Base-by-base conservation (phyloP, 2,888 invertebrate genomes). In the Epirrhoe alternata region DNA sequence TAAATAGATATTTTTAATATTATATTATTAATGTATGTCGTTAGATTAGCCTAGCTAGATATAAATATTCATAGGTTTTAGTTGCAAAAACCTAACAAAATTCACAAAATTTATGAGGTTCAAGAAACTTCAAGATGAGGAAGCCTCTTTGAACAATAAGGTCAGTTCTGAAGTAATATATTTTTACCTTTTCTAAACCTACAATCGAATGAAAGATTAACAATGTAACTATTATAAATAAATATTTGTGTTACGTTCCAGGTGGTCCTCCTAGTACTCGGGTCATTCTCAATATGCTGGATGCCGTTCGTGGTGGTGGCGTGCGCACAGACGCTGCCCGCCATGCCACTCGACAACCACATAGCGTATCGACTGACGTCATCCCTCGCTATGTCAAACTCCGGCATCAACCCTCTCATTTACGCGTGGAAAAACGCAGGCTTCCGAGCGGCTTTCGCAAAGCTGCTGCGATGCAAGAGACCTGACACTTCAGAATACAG, bases 371-470 rank as follows among this genome's bases (percentile, higher is more conserved):
- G 95, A 74, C 90, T 94, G 14, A 94, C 95, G 57, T 95, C 96
- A 68, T 95, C 96, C 2, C 90, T 97, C 71, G 97, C 97, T 30
- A 96, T 97, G 93, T 94, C 96, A 60, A 97, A 97, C 86, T 97
- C 97, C 7, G 96, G 96, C 33, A 94, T 97, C 80, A 97, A 97
- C 87, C 97, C 97, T 0, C 89, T 97, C 52, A 97, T 97, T 77
- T 97, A 97, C 89, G 97, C 97, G 35, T 97, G 97, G 97, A 97
- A 97, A 85, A 97, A 97, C 84, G 94, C 95, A 6, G 96, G 95
- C 70, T 97, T 97, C 83, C 94, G 97, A 5, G 94, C 94, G 57
- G 96, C 97, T 0, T 97, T 97, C 81, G 93, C 94, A 35, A 95
- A 95, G 71, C 89, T 97, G 10, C 86, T 97, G 14, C 94, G 94